Conservation (phyloP, 2,113 vertebrate species). For the Pterophyllum scalare region DNA sequence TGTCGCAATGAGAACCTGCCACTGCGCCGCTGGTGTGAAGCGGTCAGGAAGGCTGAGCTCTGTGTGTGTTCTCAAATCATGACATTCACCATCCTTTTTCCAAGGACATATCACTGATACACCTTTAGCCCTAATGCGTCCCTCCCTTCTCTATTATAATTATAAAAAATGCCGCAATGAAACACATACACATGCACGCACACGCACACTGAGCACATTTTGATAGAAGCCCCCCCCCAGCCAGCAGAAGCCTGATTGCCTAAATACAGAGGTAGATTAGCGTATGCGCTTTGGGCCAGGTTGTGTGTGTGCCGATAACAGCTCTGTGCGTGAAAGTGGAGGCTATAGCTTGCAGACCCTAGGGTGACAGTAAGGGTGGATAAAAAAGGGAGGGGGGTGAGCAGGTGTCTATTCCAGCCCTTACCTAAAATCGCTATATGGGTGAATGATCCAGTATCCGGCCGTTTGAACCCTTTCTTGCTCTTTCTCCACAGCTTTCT, state of each 20-base stretch:
- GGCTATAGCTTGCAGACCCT: conserved; percentile 53
- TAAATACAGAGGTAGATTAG: conserved; percentile 62
- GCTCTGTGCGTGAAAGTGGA: conserved; percentile 62
- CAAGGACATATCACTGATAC: conserved; percentile 70
- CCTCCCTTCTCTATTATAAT: neutral
- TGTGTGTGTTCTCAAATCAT: conserved; percentile 46
- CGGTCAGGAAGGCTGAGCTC: conserved; percentile 6
- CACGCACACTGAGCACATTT: conserved; percentile 4
- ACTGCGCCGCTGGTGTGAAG: conserved; percentile 9
- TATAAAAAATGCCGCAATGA: conserved; percentile 67
- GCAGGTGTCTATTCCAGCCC: conserved; percentile 80
- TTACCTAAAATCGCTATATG: conserved; percentile 99
- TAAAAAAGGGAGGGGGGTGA: conserved; percentile 33
- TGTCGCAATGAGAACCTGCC: conserved; percentile 63
- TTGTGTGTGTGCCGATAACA: conserved; percentile 50
- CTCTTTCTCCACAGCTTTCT: conserved; percentile 98
- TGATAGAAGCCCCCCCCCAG: conserved; percentile 13
- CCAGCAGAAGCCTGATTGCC: conserved; percentile 42
- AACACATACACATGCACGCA: conserved; percentile 5
- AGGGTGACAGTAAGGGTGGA: conserved; percentile 50
- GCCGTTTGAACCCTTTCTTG: conserved; percentile 98
- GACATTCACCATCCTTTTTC: conserved; percentile 74
- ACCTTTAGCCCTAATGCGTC: conserved; percentile 33
- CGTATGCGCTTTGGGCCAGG: conserved; percentile 54
- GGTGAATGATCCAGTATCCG: conserved; percentile 99